phyloP scores from a whole-genome alignment of 2,113 vertebrate genomes.

The Nibea albiflora region DNA sequence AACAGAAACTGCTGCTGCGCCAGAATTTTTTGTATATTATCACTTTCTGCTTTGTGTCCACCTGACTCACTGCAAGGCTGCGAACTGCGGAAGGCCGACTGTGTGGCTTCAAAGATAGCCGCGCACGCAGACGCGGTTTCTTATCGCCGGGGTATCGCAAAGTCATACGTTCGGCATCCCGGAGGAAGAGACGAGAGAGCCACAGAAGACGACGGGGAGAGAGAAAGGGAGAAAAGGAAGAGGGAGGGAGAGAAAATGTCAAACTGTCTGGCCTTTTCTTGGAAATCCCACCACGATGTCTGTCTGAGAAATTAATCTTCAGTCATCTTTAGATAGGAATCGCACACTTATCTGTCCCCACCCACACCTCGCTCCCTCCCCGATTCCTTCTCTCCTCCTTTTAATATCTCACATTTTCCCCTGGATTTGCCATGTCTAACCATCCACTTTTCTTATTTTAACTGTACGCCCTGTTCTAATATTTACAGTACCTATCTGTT shows the following conservation, averaged over 20 bases:
- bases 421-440: neutral
- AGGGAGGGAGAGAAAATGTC: conserved; percentile 62
- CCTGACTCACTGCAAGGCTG: conserved; percentile 30
- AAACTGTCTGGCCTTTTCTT: conserved; percentile 75
- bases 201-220: conserved; percentile 17
- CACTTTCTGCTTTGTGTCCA: conserved; percentile 13
- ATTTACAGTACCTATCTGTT: conserved; percentile 19
- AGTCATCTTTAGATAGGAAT: conserved; percentile 73
- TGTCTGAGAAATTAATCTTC: conserved; percentile 77
- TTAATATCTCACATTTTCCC: neutral
- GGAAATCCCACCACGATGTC: conserved; percentile 64
- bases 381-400: neutral
- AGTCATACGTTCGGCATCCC: conserved; percentile 52
- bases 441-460: conserved; percentile 11
- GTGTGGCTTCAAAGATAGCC: conserved; percentile 59
- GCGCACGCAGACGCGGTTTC: conserved; percentile 36
- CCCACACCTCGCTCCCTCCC: conserved; percentile 13
- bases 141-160: conserved; percentile 70
- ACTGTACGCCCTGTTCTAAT: conserved; percentile 2
- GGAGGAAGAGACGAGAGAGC: conserved; percentile 22
- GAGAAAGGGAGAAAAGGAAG: conserved; percentile 1
- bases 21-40: conserved; percentile 23
- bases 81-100: conserved; percentile 28
- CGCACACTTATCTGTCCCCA: conserved; percentile 62
- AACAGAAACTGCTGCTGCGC: conserved; percentile 6